Evolutionary conservation across 1,140 invertebrate genomes (phyloP).

Genomic region (Hetaerina americana): DNA sequence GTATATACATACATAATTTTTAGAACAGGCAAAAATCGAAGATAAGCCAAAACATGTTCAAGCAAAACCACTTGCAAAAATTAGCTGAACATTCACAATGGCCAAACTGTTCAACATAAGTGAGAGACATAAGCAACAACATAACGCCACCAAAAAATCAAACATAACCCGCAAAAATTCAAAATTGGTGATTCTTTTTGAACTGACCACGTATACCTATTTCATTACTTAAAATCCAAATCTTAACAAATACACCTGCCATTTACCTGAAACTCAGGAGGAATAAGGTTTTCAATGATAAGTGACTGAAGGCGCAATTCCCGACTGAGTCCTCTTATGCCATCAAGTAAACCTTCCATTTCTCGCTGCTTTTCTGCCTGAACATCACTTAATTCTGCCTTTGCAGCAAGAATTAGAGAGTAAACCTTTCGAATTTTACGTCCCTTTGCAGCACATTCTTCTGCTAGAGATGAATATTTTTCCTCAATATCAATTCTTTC

Average conservation of each 20-base stretch:
- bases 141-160: too few species aligned
- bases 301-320: constrained; percentile 86
- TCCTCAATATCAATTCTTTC: constrained; percentile 94
- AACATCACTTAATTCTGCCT: constrained; percentile 76
- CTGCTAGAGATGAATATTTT: constrained; percentile 85
- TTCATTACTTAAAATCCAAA: constrained; percentile 8
- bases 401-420: constrained; percentile 63
- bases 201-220: too few species aligned
- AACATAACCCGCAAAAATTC: too few species aligned
- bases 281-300: constrained; percentile 76
- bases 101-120: too few species aligned
- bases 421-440: constrained; percentile 87
- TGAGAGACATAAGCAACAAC: too few species aligned
- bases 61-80: too few species aligned
- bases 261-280: constrained; percentile 74
- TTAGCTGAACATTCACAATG: too few species aligned
- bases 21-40: too few species aligned
- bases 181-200: too few species aligned
- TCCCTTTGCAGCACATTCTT: constrained; percentile 82
- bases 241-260: constrained; percentile 9
- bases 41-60: too few species aligned
- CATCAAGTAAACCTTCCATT: constrained; percentile 90
- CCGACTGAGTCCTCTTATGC: constrained; percentile 71
- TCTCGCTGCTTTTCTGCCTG: constrained; percentile 90
- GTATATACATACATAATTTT: too few species aligned